Percentiles rank a stretch among this genome's conserved stretches.
Evolutionary conservation across 2,797 vertebrate species (phyloP).

Genomic region (Betta splendens): DNA sequence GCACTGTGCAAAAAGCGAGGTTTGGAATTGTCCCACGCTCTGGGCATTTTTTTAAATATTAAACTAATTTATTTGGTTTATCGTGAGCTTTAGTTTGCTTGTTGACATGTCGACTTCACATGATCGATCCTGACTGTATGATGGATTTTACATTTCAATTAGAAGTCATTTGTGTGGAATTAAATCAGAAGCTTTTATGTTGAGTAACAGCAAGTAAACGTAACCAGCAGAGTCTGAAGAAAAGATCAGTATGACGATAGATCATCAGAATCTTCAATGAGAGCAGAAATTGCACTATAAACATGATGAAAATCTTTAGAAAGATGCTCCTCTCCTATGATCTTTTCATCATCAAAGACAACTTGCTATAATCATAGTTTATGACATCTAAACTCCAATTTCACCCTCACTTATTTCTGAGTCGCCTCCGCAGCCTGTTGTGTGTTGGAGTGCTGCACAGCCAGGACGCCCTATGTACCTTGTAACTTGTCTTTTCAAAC

Average conservation of each 20-base stretch:
- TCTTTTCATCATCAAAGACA: slow-evolving; percentile 15
- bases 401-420: slow-evolving; percentile 18
- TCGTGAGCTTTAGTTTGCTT: background rate
- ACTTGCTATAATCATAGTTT: background rate
- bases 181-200: background rate
- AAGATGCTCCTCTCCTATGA: background rate
- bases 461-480: slow-evolving; percentile 50
- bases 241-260: background rate
- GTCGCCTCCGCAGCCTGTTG: slow-evolving; percentile 30
- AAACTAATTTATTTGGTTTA: no score
- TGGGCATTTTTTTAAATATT: background rate
- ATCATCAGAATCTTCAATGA: background rate
- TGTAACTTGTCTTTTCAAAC: slow-evolving; percentile 61
- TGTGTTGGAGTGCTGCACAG: slow-evolving; percentile 30
- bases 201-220: background rate
- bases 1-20: no score
- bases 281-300: background rate
- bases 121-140: background rate
- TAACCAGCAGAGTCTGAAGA: slow-evolving; percentile 7
- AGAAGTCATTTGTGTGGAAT: background rate
- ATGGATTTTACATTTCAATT: slow-evolving; percentile 5
- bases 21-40: background rate
- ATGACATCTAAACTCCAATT: slow-evolving; percentile 15
- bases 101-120: background rate
- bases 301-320: slow-evolving; percentile 1